Percentiles rank a stretch among this genome's conserved stretches.
Conservation (phyloP, 2,888 invertebrate species). For the Pegoplata infirma region DNA sequence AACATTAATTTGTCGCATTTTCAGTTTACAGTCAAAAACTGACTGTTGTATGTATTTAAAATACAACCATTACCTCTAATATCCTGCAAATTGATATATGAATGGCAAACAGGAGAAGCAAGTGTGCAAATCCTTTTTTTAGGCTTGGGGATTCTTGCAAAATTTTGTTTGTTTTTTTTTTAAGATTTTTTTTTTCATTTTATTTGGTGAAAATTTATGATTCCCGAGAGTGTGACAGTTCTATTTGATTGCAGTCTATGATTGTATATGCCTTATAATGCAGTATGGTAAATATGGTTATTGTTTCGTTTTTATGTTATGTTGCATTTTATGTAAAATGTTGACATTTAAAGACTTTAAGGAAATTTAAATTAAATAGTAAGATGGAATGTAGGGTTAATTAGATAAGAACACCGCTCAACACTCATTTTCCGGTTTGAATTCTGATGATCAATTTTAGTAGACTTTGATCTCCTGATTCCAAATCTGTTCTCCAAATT, state of each 20-base stretch:
- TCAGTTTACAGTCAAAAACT: slow-evolving; percentile 16
- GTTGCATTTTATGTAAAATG: too few species aligned
- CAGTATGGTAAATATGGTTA: too few species aligned
- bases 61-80: background rate
- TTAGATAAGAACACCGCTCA: too few species aligned
- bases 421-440: too few species aligned
- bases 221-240: slow-evolving; percentile 12
- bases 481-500: too few species aligned
- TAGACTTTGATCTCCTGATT: too few species aligned
- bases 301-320: too few species aligned
- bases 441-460: too few species aligned
- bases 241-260: background rate
- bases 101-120: background rate
- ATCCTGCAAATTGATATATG: background rate
- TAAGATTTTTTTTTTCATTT: slow-evolving; percentile 1
- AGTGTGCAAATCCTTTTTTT: background rate
- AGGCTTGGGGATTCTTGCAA: slow-evolving; percentile 6
- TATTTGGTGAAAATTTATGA: slow-evolving; percentile 13
- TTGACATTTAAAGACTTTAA: too few species aligned
- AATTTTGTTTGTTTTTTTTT: slow-evolving; percentile 7
- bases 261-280: too few species aligned
- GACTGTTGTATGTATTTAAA: background rate
- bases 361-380: too few species aligned
- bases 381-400: too few species aligned
- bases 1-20: slow-evolving; percentile 65